Evolutionary conservation across 2,113 vertebrate species (phyloP).

Genomic region (Polypterus bichir): DNA sequence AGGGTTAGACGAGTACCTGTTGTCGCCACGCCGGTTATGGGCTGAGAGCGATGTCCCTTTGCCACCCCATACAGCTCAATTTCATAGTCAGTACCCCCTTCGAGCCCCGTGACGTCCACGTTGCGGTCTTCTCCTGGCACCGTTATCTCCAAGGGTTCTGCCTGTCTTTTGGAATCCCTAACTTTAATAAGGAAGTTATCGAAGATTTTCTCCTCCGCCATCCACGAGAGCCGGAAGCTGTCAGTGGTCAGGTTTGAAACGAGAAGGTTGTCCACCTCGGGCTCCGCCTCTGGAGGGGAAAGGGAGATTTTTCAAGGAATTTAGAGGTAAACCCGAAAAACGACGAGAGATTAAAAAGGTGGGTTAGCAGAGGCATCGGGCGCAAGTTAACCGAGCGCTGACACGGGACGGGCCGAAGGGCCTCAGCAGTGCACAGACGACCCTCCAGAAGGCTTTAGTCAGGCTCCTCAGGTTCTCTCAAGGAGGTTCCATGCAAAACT

Average conservation of each 20-base stretch:
- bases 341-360: too few species aligned
- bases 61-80: slow-evolving; percentile 74
- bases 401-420: too few species aligned
- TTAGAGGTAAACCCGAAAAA: background rate
- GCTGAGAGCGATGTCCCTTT: slow-evolving; percentile 66
- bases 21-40: slow-evolving; percentile 55
- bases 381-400: too few species aligned
- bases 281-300: slow-evolving; percentile 69
- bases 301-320: slow-evolving; percentile 17
- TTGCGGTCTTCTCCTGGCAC: slow-evolving; percentile 60
- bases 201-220: slow-evolving; percentile 71
- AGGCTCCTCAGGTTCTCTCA: too few species aligned
- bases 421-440: too few species aligned
- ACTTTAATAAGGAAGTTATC: slow-evolving; percentile 84
- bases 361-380: too few species aligned
- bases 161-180: slow-evolving; percentile 49
- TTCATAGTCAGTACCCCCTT: slow-evolving; percentile 71
- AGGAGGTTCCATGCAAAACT: too few species aligned
- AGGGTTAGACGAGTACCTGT: slow-evolving; percentile 67
- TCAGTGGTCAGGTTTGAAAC: slow-evolving; percentile 64
- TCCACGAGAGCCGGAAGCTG: slow-evolving; percentile 77
- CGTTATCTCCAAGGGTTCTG: slow-evolving; percentile 59
- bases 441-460: too few species aligned
- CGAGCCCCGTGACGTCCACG: slow-evolving; percentile 56
- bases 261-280: slow-evolving; percentile 73